Conservation (phyloP, 1,140 invertebrate species). For the Calycopis cecrops region DNA sequence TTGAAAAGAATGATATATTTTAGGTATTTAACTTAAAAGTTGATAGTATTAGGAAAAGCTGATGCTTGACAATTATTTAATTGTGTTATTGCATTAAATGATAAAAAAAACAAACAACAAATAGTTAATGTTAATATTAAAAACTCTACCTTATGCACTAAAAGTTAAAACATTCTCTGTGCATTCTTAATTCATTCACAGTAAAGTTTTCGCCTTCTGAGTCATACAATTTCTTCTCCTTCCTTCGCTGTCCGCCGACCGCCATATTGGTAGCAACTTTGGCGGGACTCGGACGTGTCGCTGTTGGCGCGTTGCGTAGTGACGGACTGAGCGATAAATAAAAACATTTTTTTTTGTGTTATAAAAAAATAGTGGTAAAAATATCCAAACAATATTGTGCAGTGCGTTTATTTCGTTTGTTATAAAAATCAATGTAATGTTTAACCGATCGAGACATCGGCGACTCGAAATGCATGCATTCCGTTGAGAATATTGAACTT, state of each 20-base stretch:
- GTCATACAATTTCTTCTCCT: constrained; percentile 27
- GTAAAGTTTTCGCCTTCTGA: constrained; percentile 11
- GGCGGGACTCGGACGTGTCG: constrained; percentile 33
- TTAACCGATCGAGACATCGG: constrained; percentile 33
- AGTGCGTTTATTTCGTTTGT: constrained; percentile 34
- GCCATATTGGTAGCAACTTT: constrained; percentile 59
- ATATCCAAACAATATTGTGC: constrained; percentile 34
- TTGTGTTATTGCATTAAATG: too few species aligned
- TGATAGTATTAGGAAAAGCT: too few species aligned
- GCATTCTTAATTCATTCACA: constrained; percentile 1
- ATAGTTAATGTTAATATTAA: too few species aligned
- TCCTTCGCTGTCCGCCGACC: constrained; percentile 25
- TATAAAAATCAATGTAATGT: constrained; percentile 24
- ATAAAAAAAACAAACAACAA: too few species aligned
- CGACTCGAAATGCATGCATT: constrained; percentile 67
- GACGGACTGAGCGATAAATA: constrained; percentile 53
- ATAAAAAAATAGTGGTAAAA: constrained; percentile 22
- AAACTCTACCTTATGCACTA: neutral
- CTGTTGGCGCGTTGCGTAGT: constrained; percentile 41
- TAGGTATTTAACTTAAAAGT: too few species aligned
- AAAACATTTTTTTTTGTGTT: constrained; percentile 46
- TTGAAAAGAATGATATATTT: too few species aligned
- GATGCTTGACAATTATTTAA: too few species aligned
- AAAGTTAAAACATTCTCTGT: neutral
- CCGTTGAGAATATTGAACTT: constrained; percentile 70